A percentile compares a stretch with the other conserved stretches of the same genome.
phyloP scores from a whole-genome alignment of 2,797 vertebrate species.

The Bovichtus variegatus region DNA sequence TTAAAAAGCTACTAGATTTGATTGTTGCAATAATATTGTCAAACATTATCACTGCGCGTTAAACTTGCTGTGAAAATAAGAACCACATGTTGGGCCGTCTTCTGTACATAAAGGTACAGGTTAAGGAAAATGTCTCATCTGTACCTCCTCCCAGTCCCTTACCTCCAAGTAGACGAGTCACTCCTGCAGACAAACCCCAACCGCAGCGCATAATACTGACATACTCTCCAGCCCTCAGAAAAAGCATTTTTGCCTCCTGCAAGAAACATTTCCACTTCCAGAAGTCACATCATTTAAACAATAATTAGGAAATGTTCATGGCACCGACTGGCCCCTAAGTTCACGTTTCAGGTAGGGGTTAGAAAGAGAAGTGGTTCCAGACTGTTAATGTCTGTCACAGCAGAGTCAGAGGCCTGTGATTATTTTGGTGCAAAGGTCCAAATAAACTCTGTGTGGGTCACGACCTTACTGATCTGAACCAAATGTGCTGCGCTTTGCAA shows the following conservation, averaged over 20 bases:
- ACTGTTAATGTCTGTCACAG: constrained; percentile 75
- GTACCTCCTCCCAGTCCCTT: constrained; percentile 70
- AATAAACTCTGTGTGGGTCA: constrained; percentile 75
- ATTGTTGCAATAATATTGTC: constrained; percentile 54
- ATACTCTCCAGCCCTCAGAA: constrained; percentile 36
- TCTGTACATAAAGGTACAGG: constrained; percentile 53
- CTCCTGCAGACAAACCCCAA: constrained; percentile 65
- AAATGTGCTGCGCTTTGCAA: constrained; percentile 74
- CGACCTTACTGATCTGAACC: constrained; percentile 80
- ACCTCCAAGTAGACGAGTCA: constrained; percentile 60
- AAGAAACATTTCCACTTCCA: constrained; percentile 56
- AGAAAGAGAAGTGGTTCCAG: constrained; percentile 74
- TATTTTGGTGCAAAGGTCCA: constrained; percentile 80
- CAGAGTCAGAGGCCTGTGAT: constrained; percentile 71
- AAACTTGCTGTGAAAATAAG: constrained; percentile 67
- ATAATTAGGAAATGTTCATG: constrained; percentile 66
- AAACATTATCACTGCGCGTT: constrained; percentile 64
- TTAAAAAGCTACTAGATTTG: constrained; percentile 30
- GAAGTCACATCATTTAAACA: constrained; percentile 59
- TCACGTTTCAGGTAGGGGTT: constrained; percentile 58
- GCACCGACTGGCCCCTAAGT: constrained; percentile 22
- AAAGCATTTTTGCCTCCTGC: constrained; percentile 46
- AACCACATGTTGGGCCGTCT: constrained; percentile 60
- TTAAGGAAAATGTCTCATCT: constrained; percentile 60
- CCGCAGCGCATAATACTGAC: constrained; percentile 43